Evolutionary conservation across 2,113 vertebrate species (phyloP).

Genomic region (Microtus richardsoni): DNA sequence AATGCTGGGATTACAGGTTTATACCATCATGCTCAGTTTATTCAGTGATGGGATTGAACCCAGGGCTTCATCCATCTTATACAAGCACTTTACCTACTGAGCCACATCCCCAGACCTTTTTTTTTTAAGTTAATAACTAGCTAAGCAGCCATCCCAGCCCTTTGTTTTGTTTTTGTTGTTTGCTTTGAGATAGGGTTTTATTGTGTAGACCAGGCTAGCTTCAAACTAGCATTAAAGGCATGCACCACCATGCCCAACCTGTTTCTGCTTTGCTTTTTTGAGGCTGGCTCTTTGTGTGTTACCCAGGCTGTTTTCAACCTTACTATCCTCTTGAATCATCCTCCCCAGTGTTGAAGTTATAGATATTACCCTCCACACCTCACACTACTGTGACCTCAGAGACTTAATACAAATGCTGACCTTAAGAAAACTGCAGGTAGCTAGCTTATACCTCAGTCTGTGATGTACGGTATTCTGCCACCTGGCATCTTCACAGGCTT

Average conservation of each 20-base stretch:
- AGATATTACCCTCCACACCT: not conserved
- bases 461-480: slow-evolving; percentile 25
- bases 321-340: not conserved
- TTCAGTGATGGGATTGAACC: not conserved
- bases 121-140: not conserved
- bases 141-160: not conserved
- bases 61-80: not conserved
- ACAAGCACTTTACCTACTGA: not conserved
- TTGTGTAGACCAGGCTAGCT: not conserved
- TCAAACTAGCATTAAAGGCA: not conserved
- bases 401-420: not conserved
- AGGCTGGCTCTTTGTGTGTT: not conserved
- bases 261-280: not conserved
- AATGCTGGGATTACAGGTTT: not conserved
- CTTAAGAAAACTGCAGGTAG: not conserved
- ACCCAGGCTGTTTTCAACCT: not conserved
- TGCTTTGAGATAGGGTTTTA: not conserved
- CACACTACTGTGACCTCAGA: slow-evolving; percentile 46
- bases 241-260: not conserved
- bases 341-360: not conserved
- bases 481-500: slow-evolving; percentile 63
- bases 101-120: not conserved
- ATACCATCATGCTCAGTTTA: not conserved
- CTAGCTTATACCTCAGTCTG: slow-evolving; percentile 57
- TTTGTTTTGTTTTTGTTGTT: not conserved